These are phyloP conservation scores for Troides oblongomaculatus DNA, from an alignment of 2,888 invertebrate species.

Conservation along the genomic window DNA sequence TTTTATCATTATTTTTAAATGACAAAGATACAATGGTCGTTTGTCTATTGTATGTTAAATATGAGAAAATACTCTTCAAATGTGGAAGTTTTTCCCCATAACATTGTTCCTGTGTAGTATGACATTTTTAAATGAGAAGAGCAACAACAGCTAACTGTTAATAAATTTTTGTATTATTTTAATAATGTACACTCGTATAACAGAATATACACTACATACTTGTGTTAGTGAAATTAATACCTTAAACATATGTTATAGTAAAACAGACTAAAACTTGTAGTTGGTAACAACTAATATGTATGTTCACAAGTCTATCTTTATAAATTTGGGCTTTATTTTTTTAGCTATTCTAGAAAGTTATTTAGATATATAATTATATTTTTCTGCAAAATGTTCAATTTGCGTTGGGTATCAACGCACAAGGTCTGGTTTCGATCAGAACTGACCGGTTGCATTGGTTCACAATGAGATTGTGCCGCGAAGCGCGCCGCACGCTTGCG, in stretches of 20 bases:
- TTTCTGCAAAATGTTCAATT: slow-evolving; percentile 20
- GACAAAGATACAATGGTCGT: slow-evolving; percentile 50
- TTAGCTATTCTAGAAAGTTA: too few relatives aligned
- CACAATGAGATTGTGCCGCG: slow-evolving; percentile 58
- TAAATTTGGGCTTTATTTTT: too few relatives aligned
- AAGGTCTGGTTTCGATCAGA: slow-evolving; percentile 34
- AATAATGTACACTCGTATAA: too few relatives aligned
- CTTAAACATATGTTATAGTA: too few relatives aligned
- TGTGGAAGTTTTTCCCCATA: slow-evolving; percentile 5
- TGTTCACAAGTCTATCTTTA: too few relatives aligned
- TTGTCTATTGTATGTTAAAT: slow-evolving; percentile 31
- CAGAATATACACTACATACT: too few relatives aligned
- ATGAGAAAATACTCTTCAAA: slow-evolving; percentile 42
- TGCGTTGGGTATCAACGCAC: slow-evolving; percentile 32
- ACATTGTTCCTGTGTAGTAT: slow-evolving; percentile 10
- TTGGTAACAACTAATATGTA: neutral
- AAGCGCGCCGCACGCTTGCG: slow-evolving; percentile 66
- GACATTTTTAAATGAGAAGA: neutral
- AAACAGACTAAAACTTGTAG: neutral
- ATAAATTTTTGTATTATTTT: neutral
- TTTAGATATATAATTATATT: neutral
- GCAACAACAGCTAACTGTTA: neutral
- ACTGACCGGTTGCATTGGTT: slow-evolving; percentile 37
- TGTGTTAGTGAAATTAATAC: too few relatives aligned
- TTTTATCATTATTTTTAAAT: slow-evolving; percentile 4